Evolutionary conservation across 2,888 invertebrate genomes (phyloP).

Genomic region (Copidosoma aretas): DNA sequence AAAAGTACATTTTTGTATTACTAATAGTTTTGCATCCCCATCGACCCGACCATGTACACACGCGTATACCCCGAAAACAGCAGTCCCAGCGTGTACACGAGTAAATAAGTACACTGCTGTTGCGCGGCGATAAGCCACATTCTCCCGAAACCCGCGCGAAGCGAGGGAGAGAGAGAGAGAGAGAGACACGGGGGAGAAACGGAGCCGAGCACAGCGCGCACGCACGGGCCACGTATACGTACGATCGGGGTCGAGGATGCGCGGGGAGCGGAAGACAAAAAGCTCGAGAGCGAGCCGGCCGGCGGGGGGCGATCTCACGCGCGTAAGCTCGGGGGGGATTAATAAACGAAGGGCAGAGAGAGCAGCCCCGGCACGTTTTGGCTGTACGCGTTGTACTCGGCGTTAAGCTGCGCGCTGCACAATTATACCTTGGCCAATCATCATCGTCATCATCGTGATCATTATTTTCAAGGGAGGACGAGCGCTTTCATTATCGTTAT

Average conservation of each 20-base stretch:
- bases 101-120: conserved; percentile 5
- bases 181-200: conserved; percentile 24
- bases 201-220: not conserved
- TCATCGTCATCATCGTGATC: not conserved
- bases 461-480: not conserved
- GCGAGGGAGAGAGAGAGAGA: conserved; percentile 23
- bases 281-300: too few relatives aligned
- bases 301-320: conserved; percentile 13
- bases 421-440: conserved; percentile 27
- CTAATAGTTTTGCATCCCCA: too few relatives aligned
- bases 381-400: too few relatives aligned
- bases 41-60: too few relatives aligned
- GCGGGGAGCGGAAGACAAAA: not conserved
- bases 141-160: conserved; percentile 22
- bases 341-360: conserved; percentile 29
- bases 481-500: too few relatives aligned
- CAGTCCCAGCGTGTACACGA: too few relatives aligned
- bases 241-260: not conserved
- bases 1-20: too few relatives aligned
- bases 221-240: not conserved
- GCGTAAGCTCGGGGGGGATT: conserved; percentile 18
- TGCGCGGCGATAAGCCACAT: conserved; percentile 24
- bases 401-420: not conserved
- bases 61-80: too few relatives aligned
- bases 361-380: conserved; percentile 5